phyloP scores from a whole-genome alignment of 2,113 vertebrate species.

The Agelaius phoeniceus region DNA sequence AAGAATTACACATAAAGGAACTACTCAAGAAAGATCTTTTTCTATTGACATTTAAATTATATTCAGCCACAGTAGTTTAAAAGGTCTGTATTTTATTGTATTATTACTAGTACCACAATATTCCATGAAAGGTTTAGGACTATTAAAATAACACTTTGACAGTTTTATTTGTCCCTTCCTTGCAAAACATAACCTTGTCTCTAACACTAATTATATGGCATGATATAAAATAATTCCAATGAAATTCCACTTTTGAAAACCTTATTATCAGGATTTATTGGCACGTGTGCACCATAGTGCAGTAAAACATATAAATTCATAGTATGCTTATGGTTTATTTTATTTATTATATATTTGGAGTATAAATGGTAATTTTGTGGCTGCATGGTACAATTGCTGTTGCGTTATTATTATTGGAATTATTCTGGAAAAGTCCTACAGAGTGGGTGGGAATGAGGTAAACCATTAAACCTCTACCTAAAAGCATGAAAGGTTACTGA shows the following conservation, averaged over 20 bases:
- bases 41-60: conserved; percentile 32
- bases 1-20: conserved; percentile 27
- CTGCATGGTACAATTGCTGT: neutral
- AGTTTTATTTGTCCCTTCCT: conserved; percentile 46
- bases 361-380: neutral
- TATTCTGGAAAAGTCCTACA: neutral
- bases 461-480: neutral
- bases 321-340: neutral
- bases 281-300: neutral
- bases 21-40: conserved; percentile 16
- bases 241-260: conserved; percentile 49
- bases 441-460: neutral
- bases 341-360: neutral
- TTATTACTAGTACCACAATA: conserved; percentile 3
- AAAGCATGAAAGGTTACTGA: neutral
- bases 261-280: conserved; percentile 56
- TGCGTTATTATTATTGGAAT: neutral
- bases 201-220: conserved; percentile 26
- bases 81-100: conserved; percentile 23
- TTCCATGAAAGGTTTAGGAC: neutral
- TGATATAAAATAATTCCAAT: conserved; percentile 44
- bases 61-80: conserved; percentile 18
- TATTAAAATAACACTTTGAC: conserved; percentile 33
- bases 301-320: conserved; percentile 26
- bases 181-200: conserved; percentile 21